Evolutionary conservation across 2,888 invertebrate genomes (phyloP).

Genomic region (Athripsodes cinereus): DNA sequence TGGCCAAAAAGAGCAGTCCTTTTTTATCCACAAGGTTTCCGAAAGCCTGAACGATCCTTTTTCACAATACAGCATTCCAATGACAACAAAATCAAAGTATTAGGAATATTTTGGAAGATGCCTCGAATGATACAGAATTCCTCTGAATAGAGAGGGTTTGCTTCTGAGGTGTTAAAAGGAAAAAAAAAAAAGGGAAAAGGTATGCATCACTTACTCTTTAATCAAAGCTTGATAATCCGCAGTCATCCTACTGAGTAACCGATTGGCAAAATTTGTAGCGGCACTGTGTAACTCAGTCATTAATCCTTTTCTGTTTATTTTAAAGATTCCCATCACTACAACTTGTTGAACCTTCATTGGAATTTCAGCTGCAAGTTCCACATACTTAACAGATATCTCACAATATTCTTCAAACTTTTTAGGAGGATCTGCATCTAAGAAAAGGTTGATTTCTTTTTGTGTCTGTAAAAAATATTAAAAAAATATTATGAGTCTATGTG

Average conservation of each 20-base stretch:
- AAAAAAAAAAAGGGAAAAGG: too few species aligned
- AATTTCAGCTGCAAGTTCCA: slow-evolving; percentile 56
- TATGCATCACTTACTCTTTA: slow-evolving; percentile 55
- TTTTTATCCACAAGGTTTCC: too few species aligned
- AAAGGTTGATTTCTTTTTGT: slow-evolving; percentile 56
- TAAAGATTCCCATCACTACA: slow-evolving; percentile 76
- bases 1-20: too few species aligned
- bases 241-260: slow-evolving; percentile 68
- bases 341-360: slow-evolving; percentile 56
- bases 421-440: slow-evolving; percentile 58
- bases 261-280: slow-evolving; percentile 62
- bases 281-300: slow-evolving; percentile 63
- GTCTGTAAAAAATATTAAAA: slow-evolving; percentile 44
- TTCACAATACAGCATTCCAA: too few species aligned
- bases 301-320: slow-evolving; percentile 74
- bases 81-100: too few species aligned
- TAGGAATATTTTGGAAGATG: too few species aligned
- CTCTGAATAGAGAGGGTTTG: too few species aligned
- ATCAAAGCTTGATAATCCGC: slow-evolving; percentile 74
- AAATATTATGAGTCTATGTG: too few species aligned
- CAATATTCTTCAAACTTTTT: slow-evolving; percentile 60
- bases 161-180: too few species aligned
- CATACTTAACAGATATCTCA: slow-evolving; percentile 54
- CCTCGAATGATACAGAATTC: too few species aligned
- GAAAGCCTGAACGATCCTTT: too few species aligned